Evolutionary conservation across 2,797 vertebrate genomes (phyloP).

Genomic region (Leuciscus waleckii): DNA sequence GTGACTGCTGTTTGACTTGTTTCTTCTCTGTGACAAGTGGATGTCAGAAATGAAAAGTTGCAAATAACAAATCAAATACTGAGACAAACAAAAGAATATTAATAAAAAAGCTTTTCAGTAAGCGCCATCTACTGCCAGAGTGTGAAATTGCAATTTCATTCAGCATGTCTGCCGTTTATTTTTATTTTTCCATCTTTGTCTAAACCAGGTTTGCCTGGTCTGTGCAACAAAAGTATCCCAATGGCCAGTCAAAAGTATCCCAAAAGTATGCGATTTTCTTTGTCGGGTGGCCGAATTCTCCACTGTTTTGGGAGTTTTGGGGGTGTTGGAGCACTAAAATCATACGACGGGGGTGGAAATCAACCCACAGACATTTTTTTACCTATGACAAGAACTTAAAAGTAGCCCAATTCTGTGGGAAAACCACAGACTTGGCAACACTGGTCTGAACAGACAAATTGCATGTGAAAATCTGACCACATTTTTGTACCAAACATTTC

Average conservation of each 20-base stretch:
- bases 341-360: background rate
- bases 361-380: background rate
- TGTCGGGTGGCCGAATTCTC: background rate
- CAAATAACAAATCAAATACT: background rate
- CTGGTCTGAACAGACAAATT: background rate
- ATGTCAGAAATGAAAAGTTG: background rate
- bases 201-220: background rate
- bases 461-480: background rate
- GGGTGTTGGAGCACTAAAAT: background rate
- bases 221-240: background rate
- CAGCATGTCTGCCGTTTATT: background rate
- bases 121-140: background rate
- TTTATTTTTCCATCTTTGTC: background rate
- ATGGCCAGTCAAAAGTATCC: background rate
- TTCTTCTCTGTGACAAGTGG: background rate
- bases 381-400: background rate
- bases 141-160: background rate
- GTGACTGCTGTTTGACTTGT: background rate
- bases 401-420: background rate
- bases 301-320: no score
- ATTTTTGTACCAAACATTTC: background rate
- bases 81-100: background rate
- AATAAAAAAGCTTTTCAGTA: background rate
- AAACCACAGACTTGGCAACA: background rate
- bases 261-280: background rate